Percentiles rank a stretch among this genome's conserved stretches.
phyloP scores from a whole-genome alignment of 2,797 vertebrate species.

The Paguma larvata region DNA sequence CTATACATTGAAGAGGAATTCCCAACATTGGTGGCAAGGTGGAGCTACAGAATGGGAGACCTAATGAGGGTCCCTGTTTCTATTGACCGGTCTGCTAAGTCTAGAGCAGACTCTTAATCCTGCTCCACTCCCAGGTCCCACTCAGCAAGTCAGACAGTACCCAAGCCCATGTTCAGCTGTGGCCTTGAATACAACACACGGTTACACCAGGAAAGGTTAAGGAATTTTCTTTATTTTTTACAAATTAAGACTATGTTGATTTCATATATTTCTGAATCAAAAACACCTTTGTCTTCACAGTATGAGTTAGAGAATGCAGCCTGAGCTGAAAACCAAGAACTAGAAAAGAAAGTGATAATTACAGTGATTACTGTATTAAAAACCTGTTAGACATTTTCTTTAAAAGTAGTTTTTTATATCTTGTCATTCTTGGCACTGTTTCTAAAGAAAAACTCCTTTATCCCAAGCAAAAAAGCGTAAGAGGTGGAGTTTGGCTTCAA shows the following conservation, averaged over 20 bases:
- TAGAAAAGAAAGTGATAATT: slow-evolving; percentile 83
- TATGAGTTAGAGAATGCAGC: slow-evolving; percentile 86
- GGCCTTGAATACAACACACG: slow-evolving; percentile 9
- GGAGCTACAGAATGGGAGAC: background rate
- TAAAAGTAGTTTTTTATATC: slow-evolving; percentile 83
- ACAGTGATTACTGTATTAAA: slow-evolving; percentile 85
- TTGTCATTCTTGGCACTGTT: slow-evolving; percentile 90
- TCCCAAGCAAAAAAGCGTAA: slow-evolving; percentile 84
- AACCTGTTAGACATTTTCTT: slow-evolving; percentile 84
- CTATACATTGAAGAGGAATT: background rate
- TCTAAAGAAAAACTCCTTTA: slow-evolving; percentile 84
- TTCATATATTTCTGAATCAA: slow-evolving; percentile 85
- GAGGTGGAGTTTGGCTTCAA: slow-evolving; percentile 84
- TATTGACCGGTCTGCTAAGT: background rate
- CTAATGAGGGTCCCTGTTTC: background rate
- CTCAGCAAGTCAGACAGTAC: background rate
- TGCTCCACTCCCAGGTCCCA: background rate
- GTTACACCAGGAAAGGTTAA: slow-evolving; percentile 69
- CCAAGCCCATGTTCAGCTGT: background rate
- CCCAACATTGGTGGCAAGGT: background rate
- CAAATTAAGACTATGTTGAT: slow-evolving; percentile 88
- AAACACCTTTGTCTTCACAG: slow-evolving; percentile 86
- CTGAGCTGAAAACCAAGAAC: slow-evolving; percentile 80
- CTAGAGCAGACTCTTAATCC: background rate
- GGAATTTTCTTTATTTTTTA: slow-evolving; percentile 88